These are phyloP conservation scores for Cyphomyrus discorhynchus DNA, from an alignment of 2,113 vertebrate genomes.

Conservation along the genomic window DNA sequence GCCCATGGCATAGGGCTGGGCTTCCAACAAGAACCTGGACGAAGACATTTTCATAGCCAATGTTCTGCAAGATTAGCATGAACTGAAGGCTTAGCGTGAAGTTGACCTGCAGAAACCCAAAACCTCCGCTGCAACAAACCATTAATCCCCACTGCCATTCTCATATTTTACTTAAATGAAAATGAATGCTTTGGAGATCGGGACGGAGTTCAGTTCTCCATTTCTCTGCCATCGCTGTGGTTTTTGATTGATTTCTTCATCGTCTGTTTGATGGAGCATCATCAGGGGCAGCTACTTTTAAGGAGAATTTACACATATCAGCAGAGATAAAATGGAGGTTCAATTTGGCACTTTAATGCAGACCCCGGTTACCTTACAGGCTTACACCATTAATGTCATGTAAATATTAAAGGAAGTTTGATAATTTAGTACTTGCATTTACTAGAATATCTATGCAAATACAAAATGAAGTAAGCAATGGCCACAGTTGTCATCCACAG, in stretches of 20 bases:
- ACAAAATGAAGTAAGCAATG: neutral
- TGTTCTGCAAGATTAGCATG: neutral
- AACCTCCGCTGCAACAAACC: neutral
- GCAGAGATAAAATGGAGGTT: neutral
- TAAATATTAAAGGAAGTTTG: constrained; percentile 1
- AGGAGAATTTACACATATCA: neutral
- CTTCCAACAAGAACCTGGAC: neutral
- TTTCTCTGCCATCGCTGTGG: neutral
- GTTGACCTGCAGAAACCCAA: neutral
- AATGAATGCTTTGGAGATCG: neutral
- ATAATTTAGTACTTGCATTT: neutral
- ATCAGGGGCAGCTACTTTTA: neutral
- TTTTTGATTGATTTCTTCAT: neutral
- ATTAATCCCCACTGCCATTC: neutral
- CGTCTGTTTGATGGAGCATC: neutral
- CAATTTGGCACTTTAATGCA: neutral
- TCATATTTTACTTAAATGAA: neutral
- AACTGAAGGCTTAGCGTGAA: neutral
- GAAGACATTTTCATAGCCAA: neutral
- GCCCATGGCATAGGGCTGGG: neutral
- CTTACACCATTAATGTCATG: neutral
- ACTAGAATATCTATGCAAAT: neutral
- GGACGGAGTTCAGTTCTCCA: neutral
- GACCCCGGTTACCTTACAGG: neutral
- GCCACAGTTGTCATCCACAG: no score